phyloP scores from a whole-genome alignment of 2,797 vertebrate species.

The Diplodus puntazzo region DNA sequence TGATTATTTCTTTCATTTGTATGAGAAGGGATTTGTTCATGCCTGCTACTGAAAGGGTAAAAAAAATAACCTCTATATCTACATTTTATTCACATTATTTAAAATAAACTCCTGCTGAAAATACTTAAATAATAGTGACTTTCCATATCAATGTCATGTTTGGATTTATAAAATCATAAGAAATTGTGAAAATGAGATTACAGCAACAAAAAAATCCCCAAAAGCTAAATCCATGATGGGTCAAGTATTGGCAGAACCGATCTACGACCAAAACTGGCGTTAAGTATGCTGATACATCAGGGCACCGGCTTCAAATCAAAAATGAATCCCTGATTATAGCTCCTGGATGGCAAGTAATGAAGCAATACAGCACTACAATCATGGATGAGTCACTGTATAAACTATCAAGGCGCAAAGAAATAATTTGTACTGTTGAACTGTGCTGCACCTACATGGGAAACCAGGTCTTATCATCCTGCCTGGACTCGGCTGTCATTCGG shows the following conservation, averaged over 20 bases:
- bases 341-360: not conserved
- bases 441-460: not conserved
- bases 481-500: not conserved
- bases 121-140: too few species aligned
- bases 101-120: too few species aligned
- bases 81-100: too few species aligned
- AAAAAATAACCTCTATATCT: too few species aligned
- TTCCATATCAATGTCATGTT: not conserved
- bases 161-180: not conserved
- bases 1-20: too few species aligned
- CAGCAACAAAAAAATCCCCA: too few species aligned
- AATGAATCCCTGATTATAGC: constrained; percentile 20
- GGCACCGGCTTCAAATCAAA: constrained; percentile 13
- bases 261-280: not conserved
- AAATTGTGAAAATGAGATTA: not conserved
- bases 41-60: too few species aligned
- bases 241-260: not conserved
- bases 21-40: too few species aligned
- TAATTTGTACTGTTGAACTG: not conserved
- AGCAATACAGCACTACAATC: not conserved
- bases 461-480: not conserved
- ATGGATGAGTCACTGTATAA: constrained; percentile 29
- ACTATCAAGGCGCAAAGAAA: not conserved
- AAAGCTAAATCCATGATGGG: not conserved
- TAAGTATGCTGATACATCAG: not conserved